Percentiles rank a stretch among this genome's conserved stretches.
phyloP scores from a whole-genome alignment of 2,797 vertebrate genomes.

The Peromyscus melanophrys region DNA sequence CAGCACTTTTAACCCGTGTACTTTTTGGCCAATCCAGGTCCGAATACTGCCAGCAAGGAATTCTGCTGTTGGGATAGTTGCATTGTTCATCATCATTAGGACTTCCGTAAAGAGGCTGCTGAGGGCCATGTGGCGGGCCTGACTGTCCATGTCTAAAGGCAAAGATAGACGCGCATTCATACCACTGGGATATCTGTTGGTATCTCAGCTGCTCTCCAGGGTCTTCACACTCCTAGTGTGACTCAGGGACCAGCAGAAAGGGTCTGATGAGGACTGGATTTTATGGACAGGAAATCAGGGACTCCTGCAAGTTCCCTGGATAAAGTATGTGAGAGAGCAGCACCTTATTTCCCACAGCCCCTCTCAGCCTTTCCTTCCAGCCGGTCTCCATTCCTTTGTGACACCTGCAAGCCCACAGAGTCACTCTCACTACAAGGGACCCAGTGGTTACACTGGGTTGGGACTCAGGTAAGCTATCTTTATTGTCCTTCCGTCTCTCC shows the following conservation, averaged over 20 bases:
- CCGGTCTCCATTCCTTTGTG: background rate
- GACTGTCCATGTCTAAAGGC: conserved; percentile 92
- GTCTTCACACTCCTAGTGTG: background rate
- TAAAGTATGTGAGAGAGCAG: background rate
- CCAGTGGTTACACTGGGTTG: too few relatives aligned
- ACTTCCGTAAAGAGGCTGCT: conserved; percentile 95
- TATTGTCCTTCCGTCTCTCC: background rate
- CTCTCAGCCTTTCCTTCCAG: background rate
- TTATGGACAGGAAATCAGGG: background rate
- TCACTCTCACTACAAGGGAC: background rate
- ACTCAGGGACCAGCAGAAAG: background rate
- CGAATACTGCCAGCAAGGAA: conserved; percentile 93
- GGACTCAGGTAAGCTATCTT: background rate
- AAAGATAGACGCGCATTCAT: conserved; percentile 10
- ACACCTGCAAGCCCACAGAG: background rate
- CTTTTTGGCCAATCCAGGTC: conserved; percentile 93
- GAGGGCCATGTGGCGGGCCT: conserved; percentile 95
- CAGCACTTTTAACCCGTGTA: conserved; percentile 93
- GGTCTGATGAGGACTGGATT: background rate
- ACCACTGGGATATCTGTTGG: background rate
- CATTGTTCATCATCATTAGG: conserved; percentile 94
- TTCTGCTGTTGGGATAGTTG: conserved; percentile 94
- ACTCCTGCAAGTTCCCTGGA: background rate
- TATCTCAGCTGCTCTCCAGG: background rate
- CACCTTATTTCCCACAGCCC: background rate